Conservation (phyloP, 2,797 vertebrate genomes). For the Ctenopoma kingsleyae region DNA sequence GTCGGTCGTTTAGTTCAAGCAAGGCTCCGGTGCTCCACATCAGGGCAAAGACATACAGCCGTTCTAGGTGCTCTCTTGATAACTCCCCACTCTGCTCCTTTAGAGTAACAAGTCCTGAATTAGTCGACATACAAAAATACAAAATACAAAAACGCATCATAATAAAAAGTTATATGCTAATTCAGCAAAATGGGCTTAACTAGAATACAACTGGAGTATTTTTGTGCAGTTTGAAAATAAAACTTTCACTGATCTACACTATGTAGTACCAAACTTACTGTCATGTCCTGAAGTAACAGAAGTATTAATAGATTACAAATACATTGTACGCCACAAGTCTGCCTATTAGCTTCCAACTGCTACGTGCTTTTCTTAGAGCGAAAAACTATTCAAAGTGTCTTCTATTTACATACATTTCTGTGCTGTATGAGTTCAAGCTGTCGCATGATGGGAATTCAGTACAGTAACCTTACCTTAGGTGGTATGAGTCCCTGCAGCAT, state of each 20-base stretch:
- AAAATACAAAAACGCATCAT: too few relatives aligned
- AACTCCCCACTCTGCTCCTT: constrained; percentile 91
- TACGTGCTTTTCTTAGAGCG: background rate
- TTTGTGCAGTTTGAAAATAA: background rate
- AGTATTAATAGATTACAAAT: too few relatives aligned
- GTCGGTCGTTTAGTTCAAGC: constrained; percentile 90
- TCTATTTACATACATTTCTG: background rate
- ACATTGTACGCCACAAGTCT: background rate
- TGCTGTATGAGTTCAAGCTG: background rate
- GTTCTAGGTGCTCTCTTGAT: constrained; percentile 86
- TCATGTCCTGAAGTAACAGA: too few relatives aligned
- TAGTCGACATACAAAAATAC: too few relatives aligned
- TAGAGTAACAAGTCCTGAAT: background rate
- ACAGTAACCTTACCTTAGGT: constrained; percentile 82
- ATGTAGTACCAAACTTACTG: background rate
- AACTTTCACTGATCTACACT: too few relatives aligned
- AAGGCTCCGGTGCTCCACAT: constrained; percentile 96
- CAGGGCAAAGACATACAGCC: constrained; percentile 92
- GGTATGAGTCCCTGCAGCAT: constrained; percentile 95
- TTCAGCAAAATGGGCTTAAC: background rate
- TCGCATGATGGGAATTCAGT: background rate
- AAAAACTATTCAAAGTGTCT: constrained; percentile 1
- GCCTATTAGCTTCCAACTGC: background rate
- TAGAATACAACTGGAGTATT: background rate
- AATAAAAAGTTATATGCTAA: background rate